Base-by-base conservation (phyloP, 2,888 invertebrate genomes). In the Lacanobia wlatinum region DNA sequence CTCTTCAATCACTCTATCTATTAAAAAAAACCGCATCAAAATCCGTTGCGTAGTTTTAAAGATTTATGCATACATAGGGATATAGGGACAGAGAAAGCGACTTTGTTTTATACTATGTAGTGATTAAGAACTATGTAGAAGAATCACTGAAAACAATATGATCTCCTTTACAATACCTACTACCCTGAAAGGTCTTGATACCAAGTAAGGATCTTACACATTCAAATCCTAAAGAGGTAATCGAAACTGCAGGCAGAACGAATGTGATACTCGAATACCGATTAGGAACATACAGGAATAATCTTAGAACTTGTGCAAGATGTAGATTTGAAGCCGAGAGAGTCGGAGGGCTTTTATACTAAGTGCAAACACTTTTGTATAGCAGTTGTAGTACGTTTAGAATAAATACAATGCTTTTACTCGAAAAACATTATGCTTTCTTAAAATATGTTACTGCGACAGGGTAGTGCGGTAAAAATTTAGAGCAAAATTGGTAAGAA, bases 281-380 rank as follows among this genome's bases (percentile, higher is more conserved):
- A 78, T 70, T 78, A 81, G 43, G 23, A 79, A 9, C 60, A 38
- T 14, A 48, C n/a, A 58, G 55, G 14, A 66, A 80, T 79, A 50
- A 77, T 67, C 74, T 56, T 21, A 58, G 43, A 23, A 62, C 50
- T 70, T 40, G 1, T 5, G 23, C 18, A 28, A 61, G 71, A 75
- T 77, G 21, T 46, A 75, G 75, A 78, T 78, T 46, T 46, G 56
- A 71, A 62, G 50, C n/a, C 16, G 43, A 58, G 50, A 52, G 50
- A 38, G 16, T 21, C 40, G 1, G 14, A 21, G 4, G 16, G 62
- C 70, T 78, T 59, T 69, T 61, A 52, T 12, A 46, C 23, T 70
- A 34, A 77, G 69, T 73, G 76, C 50, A 59, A 6, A 14, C 18
- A 34, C 6, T 64, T 58, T 52, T 23, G 14, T n/a, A 0, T 0